Base-by-base conservation (phyloP, 2,888 invertebrate genomes). In the Drosophila maculinotata region DNA sequence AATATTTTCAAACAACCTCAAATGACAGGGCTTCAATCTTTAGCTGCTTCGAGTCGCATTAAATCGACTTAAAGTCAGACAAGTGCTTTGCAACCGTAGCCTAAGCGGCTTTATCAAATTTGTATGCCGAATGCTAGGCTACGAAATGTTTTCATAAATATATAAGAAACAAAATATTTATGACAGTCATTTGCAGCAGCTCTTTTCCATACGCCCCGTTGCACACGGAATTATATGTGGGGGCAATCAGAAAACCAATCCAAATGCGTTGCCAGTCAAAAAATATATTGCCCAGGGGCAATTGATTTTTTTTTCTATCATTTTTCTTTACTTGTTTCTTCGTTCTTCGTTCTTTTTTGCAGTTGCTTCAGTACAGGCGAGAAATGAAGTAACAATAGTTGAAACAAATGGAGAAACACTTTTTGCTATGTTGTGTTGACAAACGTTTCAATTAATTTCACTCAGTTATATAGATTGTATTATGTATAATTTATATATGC, bases 291-390 rank as follows among this genome's bases (percentile, higher is more conserved):
- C 67, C 62, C 76, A 63, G 67, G 53, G 69, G 70, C 72, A 82
- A 77, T 82, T 82, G 79, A 82, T 82, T 85, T 84, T 80, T 84
- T 80, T 74, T 79, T 68, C 53, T 56, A 53, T 58, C 17, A 44
- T 44, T 35, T 20, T 47, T 39, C 48, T 53, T 38, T 60, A 20
- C 26, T 35, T 17, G 12, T 49, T 41, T 47, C 25, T 49, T 41
- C 5, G 26, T 3, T 33, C 17, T 75, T 67, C 42, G 65, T 70
- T 58, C 39, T 41, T 62, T 58, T 42, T 35, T 25, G 45, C 28
- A 63, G 28, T 26, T 47, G 15, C 59, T 72, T 56, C 35, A 52
- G 44, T 26, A 10, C n/a, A 38, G 30, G 35, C 12, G 9, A 30
- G 36, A 53, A 52, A 9, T 52, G 45, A 23, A 69, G 47, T 51